Conservation (phyloP, 2,113 vertebrate species). For the Esox niger region DNA sequence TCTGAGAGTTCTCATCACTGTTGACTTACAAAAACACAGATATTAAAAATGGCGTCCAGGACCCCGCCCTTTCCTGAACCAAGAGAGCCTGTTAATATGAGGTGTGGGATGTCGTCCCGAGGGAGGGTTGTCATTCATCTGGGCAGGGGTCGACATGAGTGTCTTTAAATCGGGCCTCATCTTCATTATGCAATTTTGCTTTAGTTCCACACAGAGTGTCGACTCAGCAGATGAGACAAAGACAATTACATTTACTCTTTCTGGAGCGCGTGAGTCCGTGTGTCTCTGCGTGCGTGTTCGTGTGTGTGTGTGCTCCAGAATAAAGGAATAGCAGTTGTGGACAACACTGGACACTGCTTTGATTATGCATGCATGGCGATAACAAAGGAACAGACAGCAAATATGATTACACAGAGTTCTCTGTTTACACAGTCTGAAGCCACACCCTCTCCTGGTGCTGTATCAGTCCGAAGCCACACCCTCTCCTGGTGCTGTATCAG, state of each 20-base stretch:
- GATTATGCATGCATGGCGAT: not conserved
- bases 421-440: not conserved
- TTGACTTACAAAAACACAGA: too few species aligned
- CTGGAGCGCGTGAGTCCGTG: not conserved
- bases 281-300: not conserved
- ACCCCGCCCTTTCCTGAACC: too few species aligned
- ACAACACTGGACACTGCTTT: not conserved
- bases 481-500: not conserved
- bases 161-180: conserved; percentile 26
- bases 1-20: too few species aligned
- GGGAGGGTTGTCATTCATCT: conserved; percentile 1
- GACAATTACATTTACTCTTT: not conserved
- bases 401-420: not conserved
- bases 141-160: conserved; percentile 21
- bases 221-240: conserved; percentile 13
- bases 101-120: not conserved
- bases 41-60: too few species aligned
- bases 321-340: too few species aligned
- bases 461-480: not conserved
- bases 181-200: conserved; percentile 21
- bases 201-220: conserved; percentile 11
- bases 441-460: not conserved
- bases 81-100: too few species aligned
- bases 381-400: not conserved
- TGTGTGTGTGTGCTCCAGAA: not conserved